Conservation (phyloP, 1,140 invertebrate genomes). For the Laupala kohalensis region DNA sequence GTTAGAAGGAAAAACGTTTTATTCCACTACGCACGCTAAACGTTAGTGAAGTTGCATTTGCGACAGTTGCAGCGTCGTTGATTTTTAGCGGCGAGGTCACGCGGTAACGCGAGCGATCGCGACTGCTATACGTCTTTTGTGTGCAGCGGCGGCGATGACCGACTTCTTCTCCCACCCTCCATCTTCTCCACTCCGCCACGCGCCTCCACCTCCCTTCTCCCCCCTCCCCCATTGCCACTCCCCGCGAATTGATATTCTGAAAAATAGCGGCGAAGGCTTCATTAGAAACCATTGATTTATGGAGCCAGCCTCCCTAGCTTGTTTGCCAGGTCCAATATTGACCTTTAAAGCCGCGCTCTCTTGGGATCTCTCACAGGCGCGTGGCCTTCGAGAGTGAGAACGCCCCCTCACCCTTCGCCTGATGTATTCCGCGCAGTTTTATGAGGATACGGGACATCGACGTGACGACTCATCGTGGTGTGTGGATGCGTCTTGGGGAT, state of each 20-base stretch:
- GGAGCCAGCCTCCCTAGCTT: background rate
- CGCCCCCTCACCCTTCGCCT: too few species aligned
- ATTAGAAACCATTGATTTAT: background rate
- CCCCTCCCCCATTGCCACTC: too few species aligned
- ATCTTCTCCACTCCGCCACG: background rate
- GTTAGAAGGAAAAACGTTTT: too few species aligned
- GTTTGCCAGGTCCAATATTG: background rate
- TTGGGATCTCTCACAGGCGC: too few species aligned
- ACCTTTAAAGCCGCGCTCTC: too few species aligned
- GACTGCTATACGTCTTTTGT: background rate
- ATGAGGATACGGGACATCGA: too few species aligned
- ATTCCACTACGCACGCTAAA: background rate
- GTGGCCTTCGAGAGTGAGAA: too few species aligned
- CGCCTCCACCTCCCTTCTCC: too few species aligned
- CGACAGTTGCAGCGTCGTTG: too few species aligned
- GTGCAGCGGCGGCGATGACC: background rate
- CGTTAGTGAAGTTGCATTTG: background rate
- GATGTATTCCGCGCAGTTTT: too few species aligned
- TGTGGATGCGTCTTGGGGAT: too few species aligned
- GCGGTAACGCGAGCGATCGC: background rate
- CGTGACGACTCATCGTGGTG: too few species aligned
- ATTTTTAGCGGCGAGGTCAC: background rate
- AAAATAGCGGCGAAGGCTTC: background rate
- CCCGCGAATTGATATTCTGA: background rate
- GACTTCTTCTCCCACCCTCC: background rate